Evolutionary conservation across 2,888 invertebrate species (phyloP), one percentile per base, ranked within the genome.

Genomic region (Caenorhabditis sulstoni): DNA sequence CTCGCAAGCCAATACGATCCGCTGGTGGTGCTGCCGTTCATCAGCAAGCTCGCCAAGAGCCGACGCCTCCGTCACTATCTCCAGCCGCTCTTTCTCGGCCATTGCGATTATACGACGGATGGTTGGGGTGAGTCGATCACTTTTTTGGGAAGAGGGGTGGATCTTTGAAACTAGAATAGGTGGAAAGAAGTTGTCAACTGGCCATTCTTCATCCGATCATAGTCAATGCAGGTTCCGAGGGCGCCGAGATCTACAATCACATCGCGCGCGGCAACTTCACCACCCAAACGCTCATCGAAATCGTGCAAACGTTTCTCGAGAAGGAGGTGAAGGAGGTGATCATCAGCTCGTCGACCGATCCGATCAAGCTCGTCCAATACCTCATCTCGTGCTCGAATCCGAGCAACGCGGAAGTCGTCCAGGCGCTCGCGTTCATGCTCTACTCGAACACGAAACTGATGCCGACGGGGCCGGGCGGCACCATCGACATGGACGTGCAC

Each of bases 11-110:
- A 66, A 49, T 66, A 47, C 74, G 65, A 74, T 52, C 74, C 65
- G 50, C 52, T 61, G 74, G 74, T 66, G 45, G 58, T 74, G n/a
- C 65, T 74, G 22, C 65, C 74, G 22, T 74, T 66, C 57, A 65
- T 74, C 59, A 74, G 49, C 49, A 71, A 71, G 57, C 71, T 71
- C 64, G 71, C 64, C 22, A 55, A 55, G 71, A 64, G 62, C 71
- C 23, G 50, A 22, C 71, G 71, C 23, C 71, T 71, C 12, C 71
- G 71, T 18, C 57, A 49, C 41, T 71, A 71, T 23, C 71, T 71
- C 7, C 71, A 71, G 35, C 71, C 71, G 18, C 49, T 71, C 12
- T 71, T 71, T 44, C 29, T 71, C 29, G 71, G 64, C 1, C 71
- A 71, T 20, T 71, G 71, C 57, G 71, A 71, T 23, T 71, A 71